phyloP scores from a whole-genome alignment of 2,797 vertebrate species.

The Sebastiscus albofasciatus region DNA sequence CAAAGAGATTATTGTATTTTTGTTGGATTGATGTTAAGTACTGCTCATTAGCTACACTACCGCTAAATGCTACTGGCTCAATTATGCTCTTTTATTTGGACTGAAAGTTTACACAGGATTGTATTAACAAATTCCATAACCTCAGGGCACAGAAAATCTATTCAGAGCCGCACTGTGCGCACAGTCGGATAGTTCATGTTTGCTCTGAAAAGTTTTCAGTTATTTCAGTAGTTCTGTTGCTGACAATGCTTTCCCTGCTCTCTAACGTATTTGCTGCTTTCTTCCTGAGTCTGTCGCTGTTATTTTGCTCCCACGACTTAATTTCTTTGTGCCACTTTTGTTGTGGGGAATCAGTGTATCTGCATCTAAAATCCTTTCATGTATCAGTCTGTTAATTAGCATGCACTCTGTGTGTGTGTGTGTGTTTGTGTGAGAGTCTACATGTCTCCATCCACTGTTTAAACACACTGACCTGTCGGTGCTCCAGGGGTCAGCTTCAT shows the following conservation, averaged over 20 bases:
- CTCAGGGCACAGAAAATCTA: conserved; percentile 6
- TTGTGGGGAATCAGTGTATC: not conserved
- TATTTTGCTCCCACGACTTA: not conserved
- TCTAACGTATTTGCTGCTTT: not conserved
- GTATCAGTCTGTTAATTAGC: conserved; percentile 62
- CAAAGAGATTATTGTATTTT: conserved; percentile 29
- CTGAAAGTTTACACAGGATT: conserved; percentile 23
- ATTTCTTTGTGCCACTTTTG: conserved; percentile 7
- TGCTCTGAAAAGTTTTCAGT: not conserved
- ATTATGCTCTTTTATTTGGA: conserved; percentile 31
- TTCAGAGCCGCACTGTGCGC: not conserved
- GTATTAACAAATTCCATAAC: conserved; percentile 37
- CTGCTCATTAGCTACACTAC: conserved; percentile 32
- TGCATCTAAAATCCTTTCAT: conserved; percentile 10
- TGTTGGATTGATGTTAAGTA: conserved; percentile 29
- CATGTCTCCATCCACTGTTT: conserved; percentile 65
- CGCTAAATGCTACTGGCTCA: conserved; percentile 28
- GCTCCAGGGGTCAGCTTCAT: conserved; percentile 50
- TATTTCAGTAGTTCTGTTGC: not conserved
- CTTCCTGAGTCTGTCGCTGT: not conserved
- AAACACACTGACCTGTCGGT: conserved; percentile 73
- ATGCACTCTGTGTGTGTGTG: conserved; percentile 23
- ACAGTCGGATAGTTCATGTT: not conserved
- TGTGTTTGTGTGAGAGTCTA: conserved; percentile 40
- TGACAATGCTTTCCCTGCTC: not conserved